phyloP scores from a whole-genome alignment of 2,797 vertebrate species.

The Arctocebus calabarensis region DNA sequence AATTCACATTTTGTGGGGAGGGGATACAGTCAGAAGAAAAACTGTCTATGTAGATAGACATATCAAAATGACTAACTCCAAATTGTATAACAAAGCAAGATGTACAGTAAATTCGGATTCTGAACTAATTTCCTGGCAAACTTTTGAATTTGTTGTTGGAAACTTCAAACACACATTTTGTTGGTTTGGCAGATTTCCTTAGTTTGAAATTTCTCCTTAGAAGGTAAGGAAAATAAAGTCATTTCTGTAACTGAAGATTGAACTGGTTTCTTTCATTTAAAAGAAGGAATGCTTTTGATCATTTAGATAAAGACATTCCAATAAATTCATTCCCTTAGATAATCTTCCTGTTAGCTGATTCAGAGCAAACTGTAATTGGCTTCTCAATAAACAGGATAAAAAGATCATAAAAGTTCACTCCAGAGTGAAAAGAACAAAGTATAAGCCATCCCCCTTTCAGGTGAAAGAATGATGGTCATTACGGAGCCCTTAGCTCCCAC shows the following conservation, averaged over 20 bases:
- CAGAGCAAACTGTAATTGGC: background rate
- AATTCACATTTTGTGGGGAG: background rate
- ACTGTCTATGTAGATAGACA: background rate
- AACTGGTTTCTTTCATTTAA: background rate
- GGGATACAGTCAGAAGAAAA: background rate
- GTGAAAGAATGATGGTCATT: background rate
- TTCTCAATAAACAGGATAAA: background rate
- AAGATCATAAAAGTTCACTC: background rate
- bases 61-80: background rate
- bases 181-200: background rate
- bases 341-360: background rate
- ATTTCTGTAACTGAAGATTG: background rate
- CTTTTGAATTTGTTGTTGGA: slow-evolving; percentile 1
- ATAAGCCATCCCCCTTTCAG: background rate
- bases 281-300: background rate
- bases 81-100: background rate
- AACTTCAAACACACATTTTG: background rate
- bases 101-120: background rate
- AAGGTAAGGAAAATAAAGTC: background rate
- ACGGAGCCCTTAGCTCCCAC: background rate
- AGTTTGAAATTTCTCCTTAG: slow-evolving; percentile 9
- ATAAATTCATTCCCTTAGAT: background rate
- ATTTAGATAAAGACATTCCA: background rate
- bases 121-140: background rate
- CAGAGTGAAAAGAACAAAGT: background rate